Conservation (phyloP, 2,113 vertebrate species). For the Triplophysa tibetana region DNA sequence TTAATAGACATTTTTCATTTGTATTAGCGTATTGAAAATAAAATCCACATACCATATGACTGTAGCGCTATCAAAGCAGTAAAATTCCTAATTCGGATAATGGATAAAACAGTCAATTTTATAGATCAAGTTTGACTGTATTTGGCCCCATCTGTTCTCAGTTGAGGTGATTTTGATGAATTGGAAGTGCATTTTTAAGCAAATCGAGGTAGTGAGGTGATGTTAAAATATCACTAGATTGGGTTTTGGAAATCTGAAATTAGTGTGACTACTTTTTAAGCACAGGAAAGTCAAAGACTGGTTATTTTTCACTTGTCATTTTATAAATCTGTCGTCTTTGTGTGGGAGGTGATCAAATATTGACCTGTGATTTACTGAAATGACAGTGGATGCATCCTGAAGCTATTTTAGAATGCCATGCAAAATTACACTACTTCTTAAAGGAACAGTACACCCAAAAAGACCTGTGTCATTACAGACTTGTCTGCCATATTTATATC, state of each 20-base stretch:
- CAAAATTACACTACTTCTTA: neutral
- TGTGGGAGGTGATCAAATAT: neutral
- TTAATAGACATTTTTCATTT: no score
- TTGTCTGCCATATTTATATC: neutral
- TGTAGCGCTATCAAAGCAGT: neutral
- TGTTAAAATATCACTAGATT: constrained; percentile 14
- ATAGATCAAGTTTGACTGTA: constrained; percentile 1
- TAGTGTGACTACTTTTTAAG: neutral
- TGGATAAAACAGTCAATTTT: neutral
- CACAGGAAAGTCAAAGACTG: neutral
- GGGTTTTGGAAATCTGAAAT: neutral
- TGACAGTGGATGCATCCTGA: neutral
- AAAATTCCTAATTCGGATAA: constrained; percentile 1
- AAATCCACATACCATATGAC: neutral
- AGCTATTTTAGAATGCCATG: no score
- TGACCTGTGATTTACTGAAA: neutral
- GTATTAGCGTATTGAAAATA: neutral
- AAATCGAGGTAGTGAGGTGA: neutral
- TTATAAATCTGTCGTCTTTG: neutral
- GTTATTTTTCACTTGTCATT: neutral
- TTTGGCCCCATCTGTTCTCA: constrained; percentile 32
- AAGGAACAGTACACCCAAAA: neutral
- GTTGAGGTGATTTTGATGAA: constrained; percentile 1
- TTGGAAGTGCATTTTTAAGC: neutral
- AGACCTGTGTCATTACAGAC: neutral